Conservation (phyloP, 2,888 invertebrate genomes). For the Argyra leucocephala region DNA sequence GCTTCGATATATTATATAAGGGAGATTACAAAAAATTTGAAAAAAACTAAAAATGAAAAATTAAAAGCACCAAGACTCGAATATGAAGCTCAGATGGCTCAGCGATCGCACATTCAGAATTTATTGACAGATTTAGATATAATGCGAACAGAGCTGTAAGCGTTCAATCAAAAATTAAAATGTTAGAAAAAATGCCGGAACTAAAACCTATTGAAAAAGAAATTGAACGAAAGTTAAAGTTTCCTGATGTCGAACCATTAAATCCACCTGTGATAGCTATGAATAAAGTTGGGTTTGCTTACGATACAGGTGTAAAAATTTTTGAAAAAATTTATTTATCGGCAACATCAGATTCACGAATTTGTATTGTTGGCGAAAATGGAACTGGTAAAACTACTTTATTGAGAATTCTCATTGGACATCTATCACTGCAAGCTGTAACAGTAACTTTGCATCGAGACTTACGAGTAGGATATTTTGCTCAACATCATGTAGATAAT, state of each 20-base stretch:
- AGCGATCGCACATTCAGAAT: conserved; percentile 95
- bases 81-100: conserved; percentile 93
- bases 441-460: conserved; percentile 80
- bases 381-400: conserved; percentile 96
- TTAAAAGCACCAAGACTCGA: conserved; percentile 90
- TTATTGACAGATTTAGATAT: conserved; percentile 96
- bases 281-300: conserved; percentile 84
- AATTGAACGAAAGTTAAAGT: conserved; percentile 75
- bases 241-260: conserved; percentile 86
- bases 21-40: conserved; percentile 97
- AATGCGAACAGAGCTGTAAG: conserved; percentile 97
- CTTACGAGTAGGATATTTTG: conserved; percentile 94
- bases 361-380: conserved; percentile 91
- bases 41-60: conserved; percentile 87
- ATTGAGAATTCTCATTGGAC: conserved; percentile 83
- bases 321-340: conserved; percentile 81
- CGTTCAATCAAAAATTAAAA: conserved; percentile 97
- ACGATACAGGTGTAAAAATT: conserved; percentile 55
- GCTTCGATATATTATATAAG: conserved; percentile 37
- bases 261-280: conserved; percentile 91
- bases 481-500: conserved; percentile 94
- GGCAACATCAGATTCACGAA: conserved; percentile 86
- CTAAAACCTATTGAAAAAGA: conserved; percentile 90
- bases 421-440: conserved; percentile 73
- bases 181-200: conserved; percentile 96